Percentiles rank a stretch among this genome's conserved stretches.
Evolutionary conservation across 2,797 vertebrate species (phyloP).

Genomic region (Coccyzus lansbergi): DNA sequence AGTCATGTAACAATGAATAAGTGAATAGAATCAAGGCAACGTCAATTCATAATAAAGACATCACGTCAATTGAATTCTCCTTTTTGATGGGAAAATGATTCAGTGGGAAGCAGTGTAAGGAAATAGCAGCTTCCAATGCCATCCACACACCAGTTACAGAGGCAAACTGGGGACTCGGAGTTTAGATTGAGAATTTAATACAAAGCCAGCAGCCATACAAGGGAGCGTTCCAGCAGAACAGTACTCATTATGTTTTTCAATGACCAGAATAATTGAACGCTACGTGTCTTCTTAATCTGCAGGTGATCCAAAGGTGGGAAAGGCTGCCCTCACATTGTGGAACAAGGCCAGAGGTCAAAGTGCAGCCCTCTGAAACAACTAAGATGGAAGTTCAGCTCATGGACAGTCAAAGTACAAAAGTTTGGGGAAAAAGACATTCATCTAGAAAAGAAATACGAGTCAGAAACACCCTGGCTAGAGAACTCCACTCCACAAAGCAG

Average conservation of each 20-base stretch:
- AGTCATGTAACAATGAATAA: neutral
- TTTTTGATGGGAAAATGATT: neutral
- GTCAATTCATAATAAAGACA: neutral
- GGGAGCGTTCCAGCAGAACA: neutral
- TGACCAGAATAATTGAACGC: neutral
- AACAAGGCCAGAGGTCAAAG: neutral
- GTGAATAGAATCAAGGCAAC: neutral
- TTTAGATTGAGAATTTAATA: neutral
- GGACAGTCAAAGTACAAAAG: neutral
- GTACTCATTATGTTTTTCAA: neutral
- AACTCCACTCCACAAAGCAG: rapidly evolving
- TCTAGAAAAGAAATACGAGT: neutral
- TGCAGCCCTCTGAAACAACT: rapidly evolving
- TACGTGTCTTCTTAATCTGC: neutral
- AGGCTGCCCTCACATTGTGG: neutral
- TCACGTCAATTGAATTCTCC: neutral
- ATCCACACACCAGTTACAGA: neutral
- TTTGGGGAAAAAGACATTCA: neutral
- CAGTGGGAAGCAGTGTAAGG: neutral
- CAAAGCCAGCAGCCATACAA: neutral
- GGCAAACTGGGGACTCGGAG: neutral
- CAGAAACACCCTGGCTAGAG: neutral
- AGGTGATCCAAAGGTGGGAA: neutral
- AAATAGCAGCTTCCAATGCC: neutral
- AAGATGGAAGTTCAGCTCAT: neutral